Evolutionary conservation across 2,113 vertebrate species (phyloP).

Genomic region (Chaetops frenatus): DNA sequence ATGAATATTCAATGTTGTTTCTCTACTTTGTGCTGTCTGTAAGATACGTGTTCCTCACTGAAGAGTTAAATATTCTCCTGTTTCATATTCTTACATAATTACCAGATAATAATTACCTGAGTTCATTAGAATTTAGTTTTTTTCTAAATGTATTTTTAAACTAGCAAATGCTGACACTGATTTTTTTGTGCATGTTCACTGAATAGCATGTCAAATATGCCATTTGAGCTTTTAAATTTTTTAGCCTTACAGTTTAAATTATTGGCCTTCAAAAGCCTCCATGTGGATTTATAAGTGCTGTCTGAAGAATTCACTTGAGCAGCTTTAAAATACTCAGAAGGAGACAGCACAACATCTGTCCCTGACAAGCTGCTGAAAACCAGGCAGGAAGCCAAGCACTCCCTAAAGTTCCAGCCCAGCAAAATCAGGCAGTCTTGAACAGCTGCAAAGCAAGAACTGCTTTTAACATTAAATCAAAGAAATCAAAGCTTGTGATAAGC

Average conservation of each 20-base stretch:
- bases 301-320: conserved; percentile 54
- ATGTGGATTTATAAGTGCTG: conserved; percentile 41
- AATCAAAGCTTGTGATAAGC: not conserved
- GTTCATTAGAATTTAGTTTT: not conserved
- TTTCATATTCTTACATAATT: not conserved
- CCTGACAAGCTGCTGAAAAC: conserved; percentile 40
- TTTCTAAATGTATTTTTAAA: not conserved
- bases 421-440: not conserved
- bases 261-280: conserved; percentile 37
- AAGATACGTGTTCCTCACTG: not conserved
- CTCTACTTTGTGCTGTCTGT: not conserved
- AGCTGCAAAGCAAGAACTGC: conserved; percentile 21
- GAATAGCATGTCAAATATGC: not conserved
- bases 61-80: not conserved
- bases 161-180: not conserved
- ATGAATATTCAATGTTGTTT: not conserved
- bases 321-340: conserved; percentile 39
- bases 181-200: not conserved
- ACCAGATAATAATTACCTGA: not conserved
- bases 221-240: not conserved
- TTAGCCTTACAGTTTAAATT: conserved; percentile 12
- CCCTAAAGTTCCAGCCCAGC: not conserved
- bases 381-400: conserved; percentile 50
- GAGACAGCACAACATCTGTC: conserved; percentile 58
- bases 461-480: conserved; percentile 21